Conservation (phyloP, 2,888 invertebrate genomes). For the Amphipyra berbera region DNA sequence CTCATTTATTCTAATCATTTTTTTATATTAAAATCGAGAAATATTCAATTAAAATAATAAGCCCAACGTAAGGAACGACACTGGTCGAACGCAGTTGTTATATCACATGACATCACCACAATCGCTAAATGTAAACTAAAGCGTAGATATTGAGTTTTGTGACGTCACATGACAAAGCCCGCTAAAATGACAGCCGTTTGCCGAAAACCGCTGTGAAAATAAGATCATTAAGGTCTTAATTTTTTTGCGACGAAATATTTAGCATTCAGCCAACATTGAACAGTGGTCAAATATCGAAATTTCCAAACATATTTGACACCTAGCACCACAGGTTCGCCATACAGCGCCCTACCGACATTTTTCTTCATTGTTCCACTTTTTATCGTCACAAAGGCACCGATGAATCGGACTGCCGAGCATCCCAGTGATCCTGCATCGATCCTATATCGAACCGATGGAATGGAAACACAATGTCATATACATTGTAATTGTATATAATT, state of each 20-base stretch:
- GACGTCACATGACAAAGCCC: too few species aligned
- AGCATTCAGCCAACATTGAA: slow-evolving; percentile 16
- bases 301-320: slow-evolving; percentile 75
- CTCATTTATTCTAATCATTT: too few species aligned
- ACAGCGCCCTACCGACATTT: slow-evolving; percentile 64
- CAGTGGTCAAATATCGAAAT: slow-evolving; percentile 51
- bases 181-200: too few species aligned
- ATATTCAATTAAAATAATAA: too few species aligned
- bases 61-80: too few species aligned
- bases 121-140: too few species aligned
- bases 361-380: slow-evolving; percentile 84
- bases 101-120: too few species aligned
- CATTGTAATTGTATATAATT: slow-evolving; percentile 89
- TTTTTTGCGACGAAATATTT: slow-evolving; percentile 22
- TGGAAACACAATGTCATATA: slow-evolving; percentile 87
- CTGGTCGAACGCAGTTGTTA: too few species aligned
- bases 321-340: slow-evolving; percentile 55
- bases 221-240: not conserved
- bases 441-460: slow-evolving; percentile 83
- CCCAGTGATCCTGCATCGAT: slow-evolving; percentile 81
- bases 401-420: slow-evolving; percentile 72
- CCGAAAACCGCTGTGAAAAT: too few species aligned
- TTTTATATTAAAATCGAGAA: too few species aligned
- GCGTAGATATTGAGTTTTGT: too few species aligned
- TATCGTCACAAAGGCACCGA: slow-evolving; percentile 66